These are phyloP conservation scores for Oligia latruncula DNA, from an alignment of 2,888 invertebrate species.

Conservation along the genomic window DNA sequence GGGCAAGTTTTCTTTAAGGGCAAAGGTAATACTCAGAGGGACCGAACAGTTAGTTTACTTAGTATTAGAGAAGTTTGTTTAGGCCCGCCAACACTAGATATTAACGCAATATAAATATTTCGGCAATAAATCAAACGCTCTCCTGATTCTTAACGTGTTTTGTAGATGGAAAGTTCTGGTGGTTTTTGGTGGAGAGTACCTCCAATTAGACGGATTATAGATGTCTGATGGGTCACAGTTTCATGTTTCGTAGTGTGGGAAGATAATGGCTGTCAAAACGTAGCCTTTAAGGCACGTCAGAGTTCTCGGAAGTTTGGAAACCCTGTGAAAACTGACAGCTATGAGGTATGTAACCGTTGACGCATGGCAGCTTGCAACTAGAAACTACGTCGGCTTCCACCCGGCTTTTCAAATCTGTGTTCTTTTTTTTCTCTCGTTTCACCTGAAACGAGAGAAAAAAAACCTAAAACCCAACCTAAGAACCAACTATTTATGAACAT, in stretches of 20 bases:
- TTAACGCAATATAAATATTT: slow-evolving; percentile 85
- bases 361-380: neutral
- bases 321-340: slow-evolving; percentile 24
- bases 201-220: slow-evolving; percentile 51
- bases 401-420: neutral
- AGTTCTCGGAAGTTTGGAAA: slow-evolving; percentile 10
- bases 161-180: slow-evolving; percentile 17
- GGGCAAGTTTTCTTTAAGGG: slow-evolving; percentile 80
- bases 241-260: neutral
- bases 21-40: slow-evolving; percentile 83
- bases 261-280: slow-evolving; percentile 10
- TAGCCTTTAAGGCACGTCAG: slow-evolving; percentile 29
- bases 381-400: neutral
- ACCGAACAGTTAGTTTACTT: slow-evolving; percentile 82
- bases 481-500: no score
- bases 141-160: slow-evolving; percentile 29
- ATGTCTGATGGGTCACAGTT: slow-evolving; percentile 33
- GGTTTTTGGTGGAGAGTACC: slow-evolving; percentile 16
- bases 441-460: no score
- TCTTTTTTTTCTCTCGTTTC: neutral
- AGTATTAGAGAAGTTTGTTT: slow-evolving; percentile 85
- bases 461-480: no score
- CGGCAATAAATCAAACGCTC: slow-evolving; percentile 76
- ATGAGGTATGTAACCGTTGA: neutral
- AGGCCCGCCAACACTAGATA: slow-evolving; percentile 81